phyloP scores from a whole-genome alignment of 2,888 invertebrate genomes.

The Tyria jacobaeae region DNA sequence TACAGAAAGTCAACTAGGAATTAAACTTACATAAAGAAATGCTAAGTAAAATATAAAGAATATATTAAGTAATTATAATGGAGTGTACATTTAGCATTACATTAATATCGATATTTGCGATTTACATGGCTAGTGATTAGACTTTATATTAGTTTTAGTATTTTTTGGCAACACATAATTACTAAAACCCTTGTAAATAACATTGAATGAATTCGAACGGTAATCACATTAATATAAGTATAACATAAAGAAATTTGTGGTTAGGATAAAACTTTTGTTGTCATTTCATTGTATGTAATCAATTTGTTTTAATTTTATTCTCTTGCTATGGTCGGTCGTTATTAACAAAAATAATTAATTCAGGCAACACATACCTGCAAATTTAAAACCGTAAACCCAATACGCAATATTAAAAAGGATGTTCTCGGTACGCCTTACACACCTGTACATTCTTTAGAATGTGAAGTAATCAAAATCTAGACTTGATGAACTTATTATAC shows the following conservation, averaged over 20 bases:
- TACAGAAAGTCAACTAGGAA: background rate
- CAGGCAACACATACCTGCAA: background rate
- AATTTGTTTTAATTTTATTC: slow-evolving; percentile 27
- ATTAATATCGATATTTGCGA: slow-evolving; percentile 72
- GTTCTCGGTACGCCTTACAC: background rate
- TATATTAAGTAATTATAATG: slow-evolving; percentile 35
- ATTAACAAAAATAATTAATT: slow-evolving; percentile 22
- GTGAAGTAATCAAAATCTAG: background rate
- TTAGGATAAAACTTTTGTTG: slow-evolving; percentile 41
- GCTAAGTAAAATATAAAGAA: background rate
- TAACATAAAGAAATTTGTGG: slow-evolving; percentile 40
- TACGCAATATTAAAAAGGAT: background rate
- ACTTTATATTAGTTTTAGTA: slow-evolving; percentile 78
- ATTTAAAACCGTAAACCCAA: background rate
- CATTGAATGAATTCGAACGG: slow-evolving; percentile 47
- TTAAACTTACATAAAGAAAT: background rate
- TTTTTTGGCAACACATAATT: slow-evolving; percentile 66
- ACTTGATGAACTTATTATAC: no score
- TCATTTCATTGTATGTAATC: slow-evolving; percentile 34
- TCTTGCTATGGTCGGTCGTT: slow-evolving; percentile 41
- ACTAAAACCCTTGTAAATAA: slow-evolving; percentile 71
- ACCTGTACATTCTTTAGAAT: no score
- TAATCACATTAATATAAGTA: slow-evolving; percentile 48
- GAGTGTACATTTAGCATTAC: slow-evolving; percentile 41
- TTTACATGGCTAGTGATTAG: slow-evolving; percentile 86